phyloP scores from a whole-genome alignment of 2,888 invertebrate genomes.

The Gibbula magus region DNA sequence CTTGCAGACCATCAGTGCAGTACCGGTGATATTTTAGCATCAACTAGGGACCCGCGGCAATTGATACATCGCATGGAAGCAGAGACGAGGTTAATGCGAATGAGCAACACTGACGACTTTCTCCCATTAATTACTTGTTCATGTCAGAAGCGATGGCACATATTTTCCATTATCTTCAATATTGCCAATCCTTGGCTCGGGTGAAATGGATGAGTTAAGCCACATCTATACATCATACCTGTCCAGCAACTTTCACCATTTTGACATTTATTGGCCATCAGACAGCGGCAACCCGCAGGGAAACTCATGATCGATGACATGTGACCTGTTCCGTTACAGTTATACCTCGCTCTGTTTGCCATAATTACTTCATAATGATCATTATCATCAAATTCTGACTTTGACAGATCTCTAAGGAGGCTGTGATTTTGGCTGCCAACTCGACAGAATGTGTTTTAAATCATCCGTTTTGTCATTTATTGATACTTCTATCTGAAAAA shows the following conservation, averaged over 20 bases:
- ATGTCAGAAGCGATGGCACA: constrained; percentile 13
- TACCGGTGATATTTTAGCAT: constrained; percentile 10
- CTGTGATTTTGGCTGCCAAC: background rate
- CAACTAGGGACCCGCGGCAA: background rate
- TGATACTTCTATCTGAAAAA: background rate
- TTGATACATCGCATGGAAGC: constrained; percentile 5
- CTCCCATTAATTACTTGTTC: constrained; percentile 11
- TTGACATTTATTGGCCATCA: constrained; percentile 15
- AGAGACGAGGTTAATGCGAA: constrained; percentile 11
- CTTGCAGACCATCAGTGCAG: background rate
- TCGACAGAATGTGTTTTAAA: background rate
- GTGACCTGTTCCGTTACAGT: constrained; percentile 5
- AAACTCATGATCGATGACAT: constrained; percentile 7
- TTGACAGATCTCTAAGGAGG: constrained; percentile 1
- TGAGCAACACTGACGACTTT: constrained; percentile 13
- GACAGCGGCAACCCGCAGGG: background rate
- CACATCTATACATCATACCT: constrained; percentile 11
- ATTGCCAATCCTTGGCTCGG: constrained; percentile 5
- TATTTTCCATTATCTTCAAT: constrained; percentile 6
- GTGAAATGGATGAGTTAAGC: background rate
- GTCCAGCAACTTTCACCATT: background rate
- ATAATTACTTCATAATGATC: constrained; percentile 11
- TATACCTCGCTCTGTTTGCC: constrained; percentile 13
- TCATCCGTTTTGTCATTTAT: constrained; percentile 10
- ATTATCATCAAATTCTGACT: constrained; percentile 13